Evolutionary conservation across 1,140 invertebrate species (phyloP).

Genomic region (Planococcus citri): DNA sequence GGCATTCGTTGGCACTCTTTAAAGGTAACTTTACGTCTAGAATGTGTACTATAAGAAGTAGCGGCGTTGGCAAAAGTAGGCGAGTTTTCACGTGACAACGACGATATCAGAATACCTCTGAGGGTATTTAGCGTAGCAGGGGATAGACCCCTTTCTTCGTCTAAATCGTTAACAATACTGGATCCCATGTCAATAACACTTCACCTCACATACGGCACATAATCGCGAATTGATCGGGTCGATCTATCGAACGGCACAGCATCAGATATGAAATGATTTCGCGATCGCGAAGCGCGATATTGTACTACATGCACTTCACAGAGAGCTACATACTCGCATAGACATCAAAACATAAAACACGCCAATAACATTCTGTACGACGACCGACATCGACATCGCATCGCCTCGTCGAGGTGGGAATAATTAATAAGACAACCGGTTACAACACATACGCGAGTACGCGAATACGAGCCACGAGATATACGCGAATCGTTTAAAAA

Average conservation of each 20-base stretch:
- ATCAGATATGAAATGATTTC: background rate
- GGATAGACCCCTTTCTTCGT: slow-evolving; percentile 20
- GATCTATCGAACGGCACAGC: too few relatives aligned
- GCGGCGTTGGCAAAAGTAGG: slow-evolving; percentile 26
- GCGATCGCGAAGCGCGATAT: too few relatives aligned
- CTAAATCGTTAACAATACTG: background rate
- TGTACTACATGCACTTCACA: too few relatives aligned
- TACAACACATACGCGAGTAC: background rate
- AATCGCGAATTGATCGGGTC: background rate
- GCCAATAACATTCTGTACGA: too few relatives aligned
- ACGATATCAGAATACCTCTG: slow-evolving; percentile 45
- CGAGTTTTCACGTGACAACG: slow-evolving; percentile 44
- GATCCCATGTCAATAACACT: background rate
- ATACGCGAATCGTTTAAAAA: too few relatives aligned
- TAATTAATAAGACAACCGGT: slow-evolving; percentile 12
- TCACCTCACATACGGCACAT: background rate
- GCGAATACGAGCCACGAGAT: too few relatives aligned
- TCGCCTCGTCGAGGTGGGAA: background rate
- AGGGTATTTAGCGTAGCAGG: slow-evolving; percentile 38
- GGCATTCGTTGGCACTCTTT: background rate
- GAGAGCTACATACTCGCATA: too few relatives aligned
- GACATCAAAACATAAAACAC: too few relatives aligned
- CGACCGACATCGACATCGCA: too few relatives aligned
- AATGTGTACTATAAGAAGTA: slow-evolving; percentile 22
- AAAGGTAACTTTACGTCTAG: slow-evolving; percentile 26